Evolutionary conservation across 2,797 vertebrate genomes (phyloP).

Genomic region (Lepilemur ruficaudatus): DNA sequence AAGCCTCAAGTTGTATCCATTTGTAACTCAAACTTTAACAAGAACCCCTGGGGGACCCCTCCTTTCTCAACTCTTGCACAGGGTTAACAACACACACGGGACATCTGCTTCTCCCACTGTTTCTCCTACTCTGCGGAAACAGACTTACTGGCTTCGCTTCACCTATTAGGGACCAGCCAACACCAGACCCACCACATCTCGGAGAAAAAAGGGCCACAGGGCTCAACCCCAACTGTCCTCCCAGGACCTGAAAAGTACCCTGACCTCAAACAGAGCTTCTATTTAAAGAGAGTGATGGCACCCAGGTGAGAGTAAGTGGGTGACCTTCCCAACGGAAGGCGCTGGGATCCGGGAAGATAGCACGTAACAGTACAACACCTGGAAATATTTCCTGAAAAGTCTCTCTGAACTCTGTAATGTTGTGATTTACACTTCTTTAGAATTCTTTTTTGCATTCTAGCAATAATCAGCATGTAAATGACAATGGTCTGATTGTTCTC

Average conservation of each 20-base stretch:
- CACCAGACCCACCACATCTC: neutral
- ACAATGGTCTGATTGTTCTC: rapidly evolving
- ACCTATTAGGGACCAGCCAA: neutral
- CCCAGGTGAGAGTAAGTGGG: neutral
- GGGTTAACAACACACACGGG: neutral
- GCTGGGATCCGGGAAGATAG: neutral
- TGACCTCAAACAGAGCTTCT: neutral
- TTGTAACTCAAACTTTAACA: neutral
- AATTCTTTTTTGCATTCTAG: neutral
- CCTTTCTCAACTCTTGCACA: neutral
- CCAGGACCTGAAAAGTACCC: neutral
- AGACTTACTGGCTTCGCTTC: neutral
- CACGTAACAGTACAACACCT: rapidly evolving
- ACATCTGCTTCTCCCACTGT: neutral
- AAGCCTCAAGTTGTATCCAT: neutral
- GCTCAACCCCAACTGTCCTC: neutral
- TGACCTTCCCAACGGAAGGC: too few relatives aligned
- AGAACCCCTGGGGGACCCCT: neutral
- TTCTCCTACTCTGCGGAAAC: neutral
- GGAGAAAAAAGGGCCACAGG: neutral
- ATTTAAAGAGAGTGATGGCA: neutral
- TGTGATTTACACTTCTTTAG: neutral
- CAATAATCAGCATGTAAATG: neutral
- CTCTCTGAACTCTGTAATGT: neutral
- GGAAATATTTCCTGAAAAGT: neutral